phyloP scores from a whole-genome alignment of 2,888 invertebrate species.

The Herminia tarsipennalis region DNA sequence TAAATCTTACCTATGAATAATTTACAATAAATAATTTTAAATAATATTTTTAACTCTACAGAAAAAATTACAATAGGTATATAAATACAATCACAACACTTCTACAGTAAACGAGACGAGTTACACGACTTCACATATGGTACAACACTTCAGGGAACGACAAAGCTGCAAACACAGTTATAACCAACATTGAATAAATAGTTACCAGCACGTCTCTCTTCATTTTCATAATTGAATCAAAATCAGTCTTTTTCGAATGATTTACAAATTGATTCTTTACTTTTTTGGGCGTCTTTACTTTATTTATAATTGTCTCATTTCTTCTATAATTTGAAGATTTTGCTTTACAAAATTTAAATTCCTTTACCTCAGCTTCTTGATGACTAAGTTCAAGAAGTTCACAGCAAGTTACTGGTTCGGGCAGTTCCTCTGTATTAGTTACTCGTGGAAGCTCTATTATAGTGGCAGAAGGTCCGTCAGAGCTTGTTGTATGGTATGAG shows the following conservation, averaged over 20 bases:
- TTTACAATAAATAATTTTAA: too few species aligned
- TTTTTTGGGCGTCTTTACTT: slow-evolving; percentile 20
- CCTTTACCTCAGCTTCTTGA: slow-evolving; percentile 16
- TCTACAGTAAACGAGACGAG: too few species aligned
- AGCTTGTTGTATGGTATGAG: slow-evolving; percentile 27
- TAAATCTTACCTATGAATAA: too few species aligned
- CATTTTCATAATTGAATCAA: slow-evolving; percentile 64
- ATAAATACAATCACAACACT: too few species aligned
- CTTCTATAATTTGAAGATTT: slow-evolving; percentile 20
- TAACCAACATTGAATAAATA: slow-evolving; percentile 73
- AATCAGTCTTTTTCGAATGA: slow-evolving; percentile 34
- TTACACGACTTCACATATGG: slow-evolving; percentile 7
- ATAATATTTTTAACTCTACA: too few species aligned
- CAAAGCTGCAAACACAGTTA: slow-evolving; percentile 76
- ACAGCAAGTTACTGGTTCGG: not conserved
- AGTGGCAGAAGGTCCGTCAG: slow-evolving; percentile 17
- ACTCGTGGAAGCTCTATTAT: slow-evolving; percentile 42
- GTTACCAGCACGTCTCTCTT: slow-evolving; percentile 77
- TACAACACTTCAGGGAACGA: slow-evolving; percentile 66
- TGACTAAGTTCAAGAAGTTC: too few species aligned
- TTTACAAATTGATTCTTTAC: slow-evolving; percentile 6
- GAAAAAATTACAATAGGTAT: too few species aligned
- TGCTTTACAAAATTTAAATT: slow-evolving; percentile 13
- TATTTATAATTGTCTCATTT: slow-evolving; percentile 16
- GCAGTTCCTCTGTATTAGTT: slow-evolving; percentile 6